phyloP scores from a whole-genome alignment of 92 coral and sea anemone species.

The Scolanthus callimorphus region DNA sequence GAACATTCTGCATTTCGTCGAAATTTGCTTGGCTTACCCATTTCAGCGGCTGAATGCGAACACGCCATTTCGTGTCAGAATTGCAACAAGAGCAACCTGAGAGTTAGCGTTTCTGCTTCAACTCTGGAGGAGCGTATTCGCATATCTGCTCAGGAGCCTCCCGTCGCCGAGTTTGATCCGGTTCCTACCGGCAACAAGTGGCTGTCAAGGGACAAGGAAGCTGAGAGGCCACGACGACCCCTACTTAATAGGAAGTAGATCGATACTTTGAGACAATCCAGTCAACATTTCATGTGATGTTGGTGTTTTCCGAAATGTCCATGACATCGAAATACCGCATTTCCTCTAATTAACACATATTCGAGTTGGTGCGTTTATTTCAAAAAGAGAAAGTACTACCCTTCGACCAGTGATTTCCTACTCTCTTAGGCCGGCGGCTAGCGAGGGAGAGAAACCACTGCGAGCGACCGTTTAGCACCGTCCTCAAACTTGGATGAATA shows the following conservation, averaged over 20 bases:
- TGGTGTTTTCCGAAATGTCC: too few relatives aligned
- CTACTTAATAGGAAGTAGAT: constrained; percentile 22
- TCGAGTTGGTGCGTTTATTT: too few relatives aligned
- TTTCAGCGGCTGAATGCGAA: constrained; percentile 57
- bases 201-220: constrained; percentile 36
- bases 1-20: constrained; percentile 47
- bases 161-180: constrained; percentile 43
- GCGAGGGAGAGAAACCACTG: too few relatives aligned
- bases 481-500: too few relatives aligned
- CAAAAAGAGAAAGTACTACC: too few relatives aligned
- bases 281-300: too few relatives aligned
- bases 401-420: too few relatives aligned
- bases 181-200: constrained; percentile 40
- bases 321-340: too few relatives aligned
- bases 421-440: too few relatives aligned
- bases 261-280: too few relatives aligned
- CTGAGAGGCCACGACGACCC: constrained; percentile 39
- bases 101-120: constrained; percentile 26
- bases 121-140: constrained; percentile 46
- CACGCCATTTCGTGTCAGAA: constrained; percentile 50
- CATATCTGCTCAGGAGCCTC: constrained; percentile 52
- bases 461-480: too few relatives aligned
- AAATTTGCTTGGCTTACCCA: constrained; percentile 48
- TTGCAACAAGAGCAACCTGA: constrained; percentile 48
- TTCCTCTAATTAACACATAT: too few relatives aligned